Percentiles rank a stretch among this genome's conserved stretches.
Evolutionary conservation across 2,797 vertebrate species (phyloP).

Genomic region (Channallabes apus): DNA sequence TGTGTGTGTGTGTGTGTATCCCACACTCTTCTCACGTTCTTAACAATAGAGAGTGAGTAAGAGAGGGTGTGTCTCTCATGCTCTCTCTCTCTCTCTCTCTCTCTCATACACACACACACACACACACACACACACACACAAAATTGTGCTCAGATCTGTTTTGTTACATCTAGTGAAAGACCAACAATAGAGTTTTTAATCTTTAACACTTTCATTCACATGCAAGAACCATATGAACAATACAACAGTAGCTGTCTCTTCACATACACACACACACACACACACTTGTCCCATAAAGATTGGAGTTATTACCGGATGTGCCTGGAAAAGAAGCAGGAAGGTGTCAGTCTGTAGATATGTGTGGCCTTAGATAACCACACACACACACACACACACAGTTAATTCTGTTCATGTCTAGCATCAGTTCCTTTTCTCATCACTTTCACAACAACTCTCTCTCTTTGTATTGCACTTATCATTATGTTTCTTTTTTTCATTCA

Average conservation of each 20-base stretch:
- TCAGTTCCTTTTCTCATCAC: slow-evolving; percentile 42
- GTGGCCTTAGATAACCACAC: slow-evolving; percentile 56
- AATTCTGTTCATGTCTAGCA: slow-evolving; percentile 45
- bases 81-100: neutral
- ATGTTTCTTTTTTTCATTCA: slow-evolving; percentile 11
- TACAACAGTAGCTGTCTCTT: neutral
- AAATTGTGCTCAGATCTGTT: neutral
- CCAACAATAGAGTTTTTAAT: slow-evolving; percentile 9
- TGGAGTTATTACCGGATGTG: slow-evolving; percentile 65
- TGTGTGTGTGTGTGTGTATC: neutral
- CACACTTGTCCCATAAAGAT: slow-evolving; percentile 49
- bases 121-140: neutral
- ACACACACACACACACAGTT: slow-evolving; percentile 23
- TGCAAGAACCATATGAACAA: neutral
- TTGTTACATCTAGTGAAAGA: neutral
- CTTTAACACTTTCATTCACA: neutral
- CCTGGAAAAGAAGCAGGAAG: slow-evolving; percentile 67
- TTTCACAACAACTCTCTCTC: slow-evolving; percentile 23
- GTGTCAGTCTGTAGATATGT: slow-evolving; percentile 72
- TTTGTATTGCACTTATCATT: slow-evolving; percentile 2
- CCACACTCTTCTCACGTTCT: neutral
- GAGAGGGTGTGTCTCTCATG: slow-evolving; percentile 16
- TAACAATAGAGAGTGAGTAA: slow-evolving; percentile 11
- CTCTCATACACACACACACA: neutral
- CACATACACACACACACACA: slow-evolving; percentile 37